phyloP scores from a whole-genome alignment of 2,797 vertebrate genomes.

The Hylomyscus alleni region DNA sequence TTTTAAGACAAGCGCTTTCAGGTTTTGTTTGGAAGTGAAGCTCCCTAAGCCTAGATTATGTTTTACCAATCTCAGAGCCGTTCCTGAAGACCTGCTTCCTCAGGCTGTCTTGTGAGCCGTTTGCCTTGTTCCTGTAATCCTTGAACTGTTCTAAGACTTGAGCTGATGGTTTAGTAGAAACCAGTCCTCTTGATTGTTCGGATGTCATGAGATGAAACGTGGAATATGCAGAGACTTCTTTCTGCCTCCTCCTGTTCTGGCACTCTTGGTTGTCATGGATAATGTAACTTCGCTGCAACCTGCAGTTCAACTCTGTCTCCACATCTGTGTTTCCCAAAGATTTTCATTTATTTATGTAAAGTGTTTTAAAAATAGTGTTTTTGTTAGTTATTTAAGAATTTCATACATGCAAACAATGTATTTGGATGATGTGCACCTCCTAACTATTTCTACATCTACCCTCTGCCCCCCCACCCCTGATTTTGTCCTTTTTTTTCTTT shows the following conservation, averaged over 20 bases:
- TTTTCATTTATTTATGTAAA: neutral
- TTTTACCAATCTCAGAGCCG: neutral
- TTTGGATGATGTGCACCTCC: neutral
- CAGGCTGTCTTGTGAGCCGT: neutral
- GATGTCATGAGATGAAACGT: fast-evolving
- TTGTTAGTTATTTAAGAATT: neutral
- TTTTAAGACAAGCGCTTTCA: conserved; percentile 19
- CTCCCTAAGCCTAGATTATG: conserved; percentile 42
- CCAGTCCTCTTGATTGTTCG: neutral
- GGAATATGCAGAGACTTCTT: neutral
- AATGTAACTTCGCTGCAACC: neutral
- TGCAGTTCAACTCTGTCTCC: neutral
- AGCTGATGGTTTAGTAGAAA: neutral
- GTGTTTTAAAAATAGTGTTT: neutral
- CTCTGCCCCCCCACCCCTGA: neutral
- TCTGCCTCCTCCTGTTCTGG: no score
- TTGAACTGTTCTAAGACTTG: neutral
- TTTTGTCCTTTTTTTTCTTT: neutral
- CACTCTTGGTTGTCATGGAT: neutral
- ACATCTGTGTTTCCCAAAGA: neutral
- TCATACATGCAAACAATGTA: no score
- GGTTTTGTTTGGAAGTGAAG: conserved; percentile 51
- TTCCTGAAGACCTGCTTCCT: neutral
- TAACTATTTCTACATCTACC: neutral
- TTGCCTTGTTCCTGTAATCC: neutral